phyloP scores from a whole-genome alignment of 1,140 invertebrate genomes.

The Drosophila kikkawai region DNA sequence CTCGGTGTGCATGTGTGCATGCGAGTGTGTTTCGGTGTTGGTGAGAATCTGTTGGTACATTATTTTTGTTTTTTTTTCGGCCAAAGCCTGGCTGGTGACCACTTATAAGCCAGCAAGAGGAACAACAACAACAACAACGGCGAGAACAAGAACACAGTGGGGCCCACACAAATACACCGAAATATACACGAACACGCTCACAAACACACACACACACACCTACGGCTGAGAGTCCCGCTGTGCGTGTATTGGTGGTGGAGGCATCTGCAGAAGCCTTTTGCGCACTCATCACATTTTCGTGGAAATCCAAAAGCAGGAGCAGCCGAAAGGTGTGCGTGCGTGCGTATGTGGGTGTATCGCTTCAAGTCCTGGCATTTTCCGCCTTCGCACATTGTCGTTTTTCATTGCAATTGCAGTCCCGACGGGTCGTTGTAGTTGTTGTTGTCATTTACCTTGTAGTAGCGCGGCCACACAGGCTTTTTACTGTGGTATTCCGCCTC shows the following conservation, averaged over 20 bases:
- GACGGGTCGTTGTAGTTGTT: conserved; percentile 22
- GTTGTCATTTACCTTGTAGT: conserved; percentile 87
- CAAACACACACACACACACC: conserved; percentile 41
- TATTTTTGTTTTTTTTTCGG: conserved; percentile 47
- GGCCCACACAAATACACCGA: conserved; percentile 48
- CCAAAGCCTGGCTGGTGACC: conserved; percentile 53
- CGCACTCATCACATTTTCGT: conserved; percentile 83
- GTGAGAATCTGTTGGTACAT: conserved; percentile 64
- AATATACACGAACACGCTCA: conserved; percentile 11
- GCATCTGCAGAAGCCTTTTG: conserved; percentile 82
- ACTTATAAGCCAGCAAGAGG: conserved; percentile 20
- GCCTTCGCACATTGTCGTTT: conserved; percentile 2
- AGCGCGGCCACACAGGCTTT: conserved; percentile 87
- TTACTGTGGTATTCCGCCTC: conserved; percentile 89
- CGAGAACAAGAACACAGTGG: conserved; percentile 53
- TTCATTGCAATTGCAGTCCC: conserved; percentile 29
- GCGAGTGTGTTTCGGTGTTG: conserved; percentile 26
- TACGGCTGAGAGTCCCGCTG: conserved; percentile 16
- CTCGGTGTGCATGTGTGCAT: conserved; percentile 11
- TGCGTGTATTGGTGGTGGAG: conserved; percentile 58
- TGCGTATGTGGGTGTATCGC: neutral
- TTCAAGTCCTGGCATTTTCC: neutral
- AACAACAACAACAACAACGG: conserved; percentile 36
- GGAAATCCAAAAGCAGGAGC: conserved; percentile 66
- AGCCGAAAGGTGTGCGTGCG: conserved; percentile 53